Evolutionary conservation across 2,797 vertebrate species (phyloP), one percentile per base, ranked within the genome.

Genomic region (Kryptopterus vitreolus): DNA sequence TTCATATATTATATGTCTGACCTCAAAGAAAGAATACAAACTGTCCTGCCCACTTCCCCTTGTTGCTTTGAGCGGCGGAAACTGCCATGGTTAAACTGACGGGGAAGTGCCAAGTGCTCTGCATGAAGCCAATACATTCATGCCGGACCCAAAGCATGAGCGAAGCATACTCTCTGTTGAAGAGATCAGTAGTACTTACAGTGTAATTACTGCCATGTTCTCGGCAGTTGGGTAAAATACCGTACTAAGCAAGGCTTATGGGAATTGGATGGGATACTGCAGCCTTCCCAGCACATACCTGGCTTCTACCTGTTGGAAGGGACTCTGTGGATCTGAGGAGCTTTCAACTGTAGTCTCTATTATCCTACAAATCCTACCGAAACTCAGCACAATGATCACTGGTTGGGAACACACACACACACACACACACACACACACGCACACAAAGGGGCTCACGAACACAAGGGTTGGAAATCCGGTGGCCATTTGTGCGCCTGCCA

Each of bases 301-400:
- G n/a, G 76, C 87, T 2, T 85, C 77, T 65, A 89, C 85, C 68
- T 89, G 86, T 86, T 90, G 87, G 87, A 89, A 85, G 52, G 89
- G 89, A 22, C 86, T 89, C 77, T 89, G 88, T 53, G 87, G 84
- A 15, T 89, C 86, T 2, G 87, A 89, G 86, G 85, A 87, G 2
- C 83, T 90, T 68, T 85, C 88, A 11, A 71, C 87, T 0, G 77
- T 90, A 61, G 85, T 88, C 52, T 83, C 78, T 0, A 81, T 86
- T 16, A 33, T 89, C 10, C 86, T 89, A 43, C 86, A 89, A 82
- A 90, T 90, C 62, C 90, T 87, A 20, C 85, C 86, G 12, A 80
- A 87, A 22, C 87, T 3, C 76, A 87, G 35, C 48, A 55, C 11
- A 77, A 86, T 43, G 63, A 80, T 77, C 85, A 0, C 35, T 38